phyloP scores from a whole-genome alignment of 2,888 invertebrate genomes.

The Drosophila birchii region DNA sequence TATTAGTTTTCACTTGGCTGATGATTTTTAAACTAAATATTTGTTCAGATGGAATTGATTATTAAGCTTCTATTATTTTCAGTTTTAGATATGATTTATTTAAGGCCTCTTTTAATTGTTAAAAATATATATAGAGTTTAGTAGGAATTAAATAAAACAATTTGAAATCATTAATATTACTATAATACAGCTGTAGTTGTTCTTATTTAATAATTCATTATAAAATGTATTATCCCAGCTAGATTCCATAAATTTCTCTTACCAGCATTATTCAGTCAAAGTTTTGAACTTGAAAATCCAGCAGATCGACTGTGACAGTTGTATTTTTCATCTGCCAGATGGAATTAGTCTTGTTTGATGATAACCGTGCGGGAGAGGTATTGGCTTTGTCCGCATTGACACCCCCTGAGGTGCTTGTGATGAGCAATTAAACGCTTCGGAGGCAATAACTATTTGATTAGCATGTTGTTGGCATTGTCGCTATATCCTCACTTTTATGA shows the following conservation, averaged over 20 bases:
- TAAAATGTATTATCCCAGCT: not conserved
- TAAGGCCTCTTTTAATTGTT: not conserved
- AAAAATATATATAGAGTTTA: too few species aligned
- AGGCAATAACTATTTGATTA: conserved; percentile 32
- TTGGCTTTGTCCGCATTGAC: conserved; percentile 31
- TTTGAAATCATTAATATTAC: not conserved
- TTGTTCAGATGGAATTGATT: not conserved
- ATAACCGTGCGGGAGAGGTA: conserved; percentile 10
- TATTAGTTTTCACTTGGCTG: not conserved
- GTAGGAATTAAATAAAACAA: too few species aligned
- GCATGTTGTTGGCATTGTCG: conserved; percentile 15
- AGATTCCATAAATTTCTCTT: not conserved
- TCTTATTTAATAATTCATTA: not conserved
- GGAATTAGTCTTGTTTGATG: conserved; percentile 15
- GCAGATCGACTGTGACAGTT: conserved; percentile 4
- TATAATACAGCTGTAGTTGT: not conserved
- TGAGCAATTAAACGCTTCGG: conserved; percentile 29
- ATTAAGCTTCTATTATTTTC: not conserved
- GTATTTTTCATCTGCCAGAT: conserved; percentile 5
- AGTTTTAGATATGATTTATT: not conserved
- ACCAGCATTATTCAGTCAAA: not conserved
- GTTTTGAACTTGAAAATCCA: not conserved
- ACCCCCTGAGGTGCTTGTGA: conserved; percentile 31
- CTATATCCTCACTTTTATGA: conserved; percentile 26
- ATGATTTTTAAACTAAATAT: not conserved